phyloP scores from a whole-genome alignment of 1,140 invertebrate genomes.

The Polypedilum vanderplanki region DNA sequence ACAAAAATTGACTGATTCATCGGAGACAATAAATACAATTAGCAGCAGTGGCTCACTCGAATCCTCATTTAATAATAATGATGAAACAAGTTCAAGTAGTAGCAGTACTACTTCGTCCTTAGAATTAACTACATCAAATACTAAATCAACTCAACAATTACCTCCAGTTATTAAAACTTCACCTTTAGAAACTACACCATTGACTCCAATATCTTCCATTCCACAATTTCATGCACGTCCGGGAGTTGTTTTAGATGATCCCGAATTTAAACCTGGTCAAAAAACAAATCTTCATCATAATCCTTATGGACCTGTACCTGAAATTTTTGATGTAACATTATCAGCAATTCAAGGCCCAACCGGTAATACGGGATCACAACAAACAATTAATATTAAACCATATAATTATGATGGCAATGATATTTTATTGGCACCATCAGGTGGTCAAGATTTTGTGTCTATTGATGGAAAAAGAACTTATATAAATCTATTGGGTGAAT shows the following conservation, averaged over 20 bases:
- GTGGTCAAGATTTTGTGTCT: slow-evolving; percentile 80
- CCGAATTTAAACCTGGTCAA: slow-evolving; percentile 63
- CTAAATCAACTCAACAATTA: slow-evolving; percentile 35
- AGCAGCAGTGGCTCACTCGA: background rate
- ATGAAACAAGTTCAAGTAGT: background rate
- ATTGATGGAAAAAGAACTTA: slow-evolving; percentile 86
- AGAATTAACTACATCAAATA: slow-evolving; percentile 30
- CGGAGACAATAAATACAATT: background rate
- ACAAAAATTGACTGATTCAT: background rate
- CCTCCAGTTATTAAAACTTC: slow-evolving; percentile 34
- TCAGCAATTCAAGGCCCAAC: slow-evolving; percentile 74
- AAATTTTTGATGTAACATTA: slow-evolving; percentile 82
- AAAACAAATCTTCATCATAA: slow-evolving; percentile 38
- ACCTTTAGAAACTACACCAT: slow-evolving; percentile 33
- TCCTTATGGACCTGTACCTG: slow-evolving; percentile 51
- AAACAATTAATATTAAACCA: slow-evolving; percentile 43
- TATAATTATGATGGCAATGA: slow-evolving; percentile 49
- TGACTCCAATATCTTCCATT: slow-evolving; percentile 21
- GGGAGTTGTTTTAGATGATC: slow-evolving; percentile 74
- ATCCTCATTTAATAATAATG: background rate
- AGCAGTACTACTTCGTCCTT: background rate
- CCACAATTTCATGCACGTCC: slow-evolving; percentile 61
- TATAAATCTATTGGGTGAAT: slow-evolving; percentile 69
- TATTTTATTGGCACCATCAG: slow-evolving; percentile 68
- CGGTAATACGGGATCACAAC: slow-evolving; percentile 43